A percentile compares a stretch with the other conserved stretches of the same genome.
These are phyloP conservation scores for Opisthograptis luteolata DNA, from an alignment of 2,888 invertebrate species.

Conservation along the genomic window DNA sequence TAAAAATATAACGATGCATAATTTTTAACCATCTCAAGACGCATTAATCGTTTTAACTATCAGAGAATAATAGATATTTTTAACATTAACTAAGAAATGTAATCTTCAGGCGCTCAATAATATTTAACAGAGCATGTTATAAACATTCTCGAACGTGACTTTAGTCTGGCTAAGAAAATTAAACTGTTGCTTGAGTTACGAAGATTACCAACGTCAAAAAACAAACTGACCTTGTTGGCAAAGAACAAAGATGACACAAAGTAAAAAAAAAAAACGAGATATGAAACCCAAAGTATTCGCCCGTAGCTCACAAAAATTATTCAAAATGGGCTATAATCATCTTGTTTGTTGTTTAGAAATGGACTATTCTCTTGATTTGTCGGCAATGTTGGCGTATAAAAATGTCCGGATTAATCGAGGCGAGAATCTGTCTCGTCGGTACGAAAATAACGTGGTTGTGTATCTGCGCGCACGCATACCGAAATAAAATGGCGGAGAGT, in stretches of 20 bases:
- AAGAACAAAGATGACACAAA: constrained; percentile 62
- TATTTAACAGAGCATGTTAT: not conserved
- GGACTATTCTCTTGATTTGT: constrained; percentile 77
- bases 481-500: constrained; percentile 69
- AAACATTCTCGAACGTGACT: constrained; percentile 20
- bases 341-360: constrained; percentile 77
- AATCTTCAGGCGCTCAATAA: not conserved
- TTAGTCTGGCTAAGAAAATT: constrained; percentile 18
- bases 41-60: too few species aligned
- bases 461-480: constrained; percentile 55
- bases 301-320: constrained; percentile 75
- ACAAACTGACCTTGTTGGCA: constrained; percentile 54
- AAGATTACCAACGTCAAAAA: constrained; percentile 37
- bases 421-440: constrained; percentile 66
- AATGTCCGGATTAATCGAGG: constrained; percentile 64
- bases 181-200: constrained; percentile 14
- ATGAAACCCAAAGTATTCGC: constrained; percentile 68
- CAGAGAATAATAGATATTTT: too few species aligned
- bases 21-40: too few species aligned
- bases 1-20: too few species aligned
- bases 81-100: not conserved
- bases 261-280: constrained; percentile 61
- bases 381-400: constrained; percentile 71
- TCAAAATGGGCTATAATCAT: constrained; percentile 76
- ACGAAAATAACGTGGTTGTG: constrained; percentile 70